Evolutionary conservation across 2,797 vertebrate species (phyloP).

Genomic region (Macrochelys suwanniensis): DNA sequence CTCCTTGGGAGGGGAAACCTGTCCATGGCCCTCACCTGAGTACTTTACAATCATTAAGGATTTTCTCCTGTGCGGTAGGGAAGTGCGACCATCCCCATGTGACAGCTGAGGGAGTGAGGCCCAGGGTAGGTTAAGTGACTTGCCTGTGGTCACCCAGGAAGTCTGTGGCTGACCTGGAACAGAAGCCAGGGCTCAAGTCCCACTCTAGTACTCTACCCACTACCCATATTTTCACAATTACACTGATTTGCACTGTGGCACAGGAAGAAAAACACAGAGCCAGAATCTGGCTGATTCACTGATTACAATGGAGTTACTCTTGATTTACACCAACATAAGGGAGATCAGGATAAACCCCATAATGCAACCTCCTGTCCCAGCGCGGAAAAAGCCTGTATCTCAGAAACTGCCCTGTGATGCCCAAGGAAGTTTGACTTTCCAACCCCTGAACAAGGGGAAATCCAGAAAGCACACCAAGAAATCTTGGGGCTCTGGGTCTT

Average conservation of each 20-base stretch:
- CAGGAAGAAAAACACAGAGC: neutral
- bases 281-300: neutral
- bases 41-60: conserved; percentile 56
- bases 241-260: neutral
- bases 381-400: neutral
- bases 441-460: neutral
- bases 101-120: conserved; percentile 59
- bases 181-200: conserved; percentile 24
- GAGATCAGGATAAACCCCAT: neutral
- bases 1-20: conserved; percentile 52
- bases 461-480: neutral
- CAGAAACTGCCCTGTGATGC: neutral
- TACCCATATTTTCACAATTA: neutral
- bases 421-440: neutral
- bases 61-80: conserved; percentile 59
- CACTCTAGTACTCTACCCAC: neutral
- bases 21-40: conserved; percentile 11
- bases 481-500: neutral
- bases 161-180: conserved; percentile 40
- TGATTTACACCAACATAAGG: conserved; percentile 1
- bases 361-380: neutral
- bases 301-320: neutral
- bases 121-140: neutral
- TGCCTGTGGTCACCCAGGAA: conserved; percentile 45
- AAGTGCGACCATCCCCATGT: conserved; percentile 59